These are phyloP conservation scores for Ictalurus punctatus DNA, from an alignment of 2,113 vertebrate genomes.

Conservation along the genomic window DNA sequence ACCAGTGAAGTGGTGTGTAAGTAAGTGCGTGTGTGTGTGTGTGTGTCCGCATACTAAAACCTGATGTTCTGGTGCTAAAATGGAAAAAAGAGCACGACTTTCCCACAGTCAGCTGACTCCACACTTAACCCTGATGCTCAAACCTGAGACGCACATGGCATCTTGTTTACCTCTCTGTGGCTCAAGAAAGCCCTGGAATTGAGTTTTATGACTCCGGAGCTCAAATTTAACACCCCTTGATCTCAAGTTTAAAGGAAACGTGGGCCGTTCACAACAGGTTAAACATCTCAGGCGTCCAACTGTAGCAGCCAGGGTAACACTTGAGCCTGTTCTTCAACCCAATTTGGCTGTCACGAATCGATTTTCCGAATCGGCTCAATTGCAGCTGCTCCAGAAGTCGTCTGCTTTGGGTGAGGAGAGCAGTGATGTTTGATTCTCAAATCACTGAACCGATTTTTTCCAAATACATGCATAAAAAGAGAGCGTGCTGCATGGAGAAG, in stretches of 20 bases:
- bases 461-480: background rate
- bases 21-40: conserved; percentile 11
- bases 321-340: background rate
- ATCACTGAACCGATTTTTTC: background rate
- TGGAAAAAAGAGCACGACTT: conserved; percentile 20
- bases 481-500: background rate
- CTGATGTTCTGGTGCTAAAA: background rate
- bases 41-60: background rate
- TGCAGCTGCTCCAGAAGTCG: background rate
- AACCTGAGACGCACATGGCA: conserved; percentile 9
- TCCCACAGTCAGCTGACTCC: conserved; percentile 7
- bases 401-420: background rate
- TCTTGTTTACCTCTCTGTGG: background rate
- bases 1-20: background rate
- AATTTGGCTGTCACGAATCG: background rate
- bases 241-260: background rate
- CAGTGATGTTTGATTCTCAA: background rate
- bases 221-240: background rate
- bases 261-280: background rate
- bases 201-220: background rate
- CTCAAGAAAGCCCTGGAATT: background rate
- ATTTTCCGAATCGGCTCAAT: background rate
- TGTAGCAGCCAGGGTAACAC: background rate
- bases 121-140: background rate
- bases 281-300: background rate